These are phyloP conservation scores for Ariopsis seemanni DNA, from an alignment of 2,113 vertebrate genomes.

Conservation along the genomic window DNA sequence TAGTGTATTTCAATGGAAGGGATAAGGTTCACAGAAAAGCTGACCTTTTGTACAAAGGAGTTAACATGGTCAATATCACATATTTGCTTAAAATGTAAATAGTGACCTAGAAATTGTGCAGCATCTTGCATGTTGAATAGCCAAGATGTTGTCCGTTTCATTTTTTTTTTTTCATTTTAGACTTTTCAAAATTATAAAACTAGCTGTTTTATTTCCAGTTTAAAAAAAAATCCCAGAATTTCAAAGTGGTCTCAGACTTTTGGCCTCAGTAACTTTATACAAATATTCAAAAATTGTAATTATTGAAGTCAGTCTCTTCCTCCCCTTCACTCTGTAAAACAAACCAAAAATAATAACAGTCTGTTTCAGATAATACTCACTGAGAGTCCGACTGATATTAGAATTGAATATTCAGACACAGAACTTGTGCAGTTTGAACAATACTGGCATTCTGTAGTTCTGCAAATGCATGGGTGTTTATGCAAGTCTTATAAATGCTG, in stretches of 20 bases:
- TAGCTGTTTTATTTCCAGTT: background rate
- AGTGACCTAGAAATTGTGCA: background rate
- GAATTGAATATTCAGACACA: background rate
- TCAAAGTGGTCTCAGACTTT: background rate
- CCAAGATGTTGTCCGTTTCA: background rate
- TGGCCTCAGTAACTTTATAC: background rate
- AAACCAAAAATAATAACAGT: background rate
- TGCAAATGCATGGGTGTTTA: background rate
- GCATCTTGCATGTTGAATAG: background rate
- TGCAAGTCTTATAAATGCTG: slow-evolving; percentile 5
- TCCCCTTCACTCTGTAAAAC: slow-evolving; percentile 42
- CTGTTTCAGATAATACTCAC: background rate
- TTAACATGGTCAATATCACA: background rate
- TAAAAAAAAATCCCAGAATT: background rate
- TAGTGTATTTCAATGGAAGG: background rate
- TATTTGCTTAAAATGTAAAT: background rate
- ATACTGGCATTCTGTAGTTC: background rate
- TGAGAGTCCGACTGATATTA: background rate
- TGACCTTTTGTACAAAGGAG: background rate
- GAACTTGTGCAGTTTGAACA: background rate
- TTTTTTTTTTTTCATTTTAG: background rate
- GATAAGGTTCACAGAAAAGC: background rate
- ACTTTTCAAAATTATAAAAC: background rate
- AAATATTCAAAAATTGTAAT: background rate
- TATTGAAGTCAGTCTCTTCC: slow-evolving; percentile 13